Evolutionary conservation across 2,797 vertebrate species (phyloP).

Genomic region (Lepus townsendii): DNA sequence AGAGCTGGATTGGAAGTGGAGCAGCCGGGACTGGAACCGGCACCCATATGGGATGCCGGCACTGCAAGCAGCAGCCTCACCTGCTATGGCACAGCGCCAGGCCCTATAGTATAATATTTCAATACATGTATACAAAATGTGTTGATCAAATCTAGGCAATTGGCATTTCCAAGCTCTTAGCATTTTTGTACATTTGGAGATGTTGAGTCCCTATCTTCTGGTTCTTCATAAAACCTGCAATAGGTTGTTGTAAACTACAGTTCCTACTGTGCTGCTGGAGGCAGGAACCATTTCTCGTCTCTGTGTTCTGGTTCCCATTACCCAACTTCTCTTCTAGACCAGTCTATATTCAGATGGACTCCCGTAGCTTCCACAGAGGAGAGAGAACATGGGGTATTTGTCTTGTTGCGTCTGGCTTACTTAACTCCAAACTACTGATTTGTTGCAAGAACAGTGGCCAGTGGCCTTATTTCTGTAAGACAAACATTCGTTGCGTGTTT

Average conservation of each 20-base stretch:
- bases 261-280: background rate
- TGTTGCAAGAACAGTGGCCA: conserved; percentile 15
- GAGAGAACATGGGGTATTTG: background rate
- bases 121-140: too few relatives aligned
- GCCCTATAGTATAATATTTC: too few relatives aligned
- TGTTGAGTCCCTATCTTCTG: background rate
- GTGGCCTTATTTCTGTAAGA: background rate
- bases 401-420: background rate
- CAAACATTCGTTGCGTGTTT: background rate
- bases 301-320: background rate
- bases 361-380: background rate
- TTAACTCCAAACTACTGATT: background rate
- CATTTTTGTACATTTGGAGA: background rate
- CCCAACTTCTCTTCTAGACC: background rate
- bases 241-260: background rate
- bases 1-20: too few relatives aligned
- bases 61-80: too few relatives aligned
- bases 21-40: too few relatives aligned
- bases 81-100: too few relatives aligned
- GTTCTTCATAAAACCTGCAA: background rate
- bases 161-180: background rate
- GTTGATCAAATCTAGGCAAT: background rate
- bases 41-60: too few relatives aligned
- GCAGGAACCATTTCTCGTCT: background rate
- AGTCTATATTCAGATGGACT: background rate